These are phyloP conservation scores for Phallusia fumigata DNA, from an alignment of 23 tunicate species.

Conservation along the genomic window DNA sequence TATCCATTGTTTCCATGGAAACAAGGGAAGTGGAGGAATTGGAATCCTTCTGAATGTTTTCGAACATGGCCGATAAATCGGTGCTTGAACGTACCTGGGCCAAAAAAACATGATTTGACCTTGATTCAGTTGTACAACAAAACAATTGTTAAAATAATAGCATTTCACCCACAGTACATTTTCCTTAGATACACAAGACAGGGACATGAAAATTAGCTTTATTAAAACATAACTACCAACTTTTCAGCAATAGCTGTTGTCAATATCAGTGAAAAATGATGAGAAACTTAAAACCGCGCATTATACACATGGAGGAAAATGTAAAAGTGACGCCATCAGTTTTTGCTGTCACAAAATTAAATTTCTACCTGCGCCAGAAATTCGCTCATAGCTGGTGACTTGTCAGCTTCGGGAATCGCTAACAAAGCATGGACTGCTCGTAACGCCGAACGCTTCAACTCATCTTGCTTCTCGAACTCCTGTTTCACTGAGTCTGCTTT, in stretches of 20 bases:
- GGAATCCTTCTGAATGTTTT: slow-evolving; percentile 73
- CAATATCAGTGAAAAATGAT: no score
- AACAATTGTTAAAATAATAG: no score
- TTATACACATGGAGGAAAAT: no score
- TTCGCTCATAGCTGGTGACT: slow-evolving; percentile 85
- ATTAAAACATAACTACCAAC: no score
- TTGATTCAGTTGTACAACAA: no score
- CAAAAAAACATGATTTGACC: no score
- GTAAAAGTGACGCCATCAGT: background rate
- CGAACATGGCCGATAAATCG: slow-evolving; percentile 85
- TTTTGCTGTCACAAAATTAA: background rate
- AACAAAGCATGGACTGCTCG: slow-evolving; percentile 82
- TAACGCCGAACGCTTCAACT: slow-evolving; percentile 86
- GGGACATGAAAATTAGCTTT: no score
- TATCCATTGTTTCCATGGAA: slow-evolving; percentile 85
- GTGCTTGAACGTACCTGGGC: slow-evolving; percentile 75
- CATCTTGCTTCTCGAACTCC: slow-evolving; percentile 95
- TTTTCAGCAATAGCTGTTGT: no score
- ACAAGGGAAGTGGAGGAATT: slow-evolving; percentile 25
- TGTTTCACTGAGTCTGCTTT: slow-evolving; percentile 98
- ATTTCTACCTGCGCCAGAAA: slow-evolving; percentile 74
- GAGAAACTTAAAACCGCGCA: no score
- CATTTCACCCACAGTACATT: no score
- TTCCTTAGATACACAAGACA: no score
- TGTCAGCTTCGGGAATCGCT: slow-evolving; percentile 84